Conservation (phyloP, 2,113 vertebrate genomes). For the Equus quagga region DNA sequence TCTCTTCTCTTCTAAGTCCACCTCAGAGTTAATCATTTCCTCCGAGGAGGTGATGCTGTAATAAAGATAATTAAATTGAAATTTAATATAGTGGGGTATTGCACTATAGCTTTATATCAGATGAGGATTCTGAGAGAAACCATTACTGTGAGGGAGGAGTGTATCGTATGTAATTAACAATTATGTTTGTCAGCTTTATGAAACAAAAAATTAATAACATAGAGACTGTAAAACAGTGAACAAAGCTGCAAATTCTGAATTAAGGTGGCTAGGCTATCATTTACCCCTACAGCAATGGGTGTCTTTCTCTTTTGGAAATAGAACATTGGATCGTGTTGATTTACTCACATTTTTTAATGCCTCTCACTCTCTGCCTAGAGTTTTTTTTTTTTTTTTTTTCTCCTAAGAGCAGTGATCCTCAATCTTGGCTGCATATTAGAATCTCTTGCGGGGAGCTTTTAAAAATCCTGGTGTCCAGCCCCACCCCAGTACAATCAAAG, state of each 20-base stretch:
- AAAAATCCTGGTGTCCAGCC: background rate
- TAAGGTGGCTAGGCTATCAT: constrained; percentile 11
- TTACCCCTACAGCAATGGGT: background rate
- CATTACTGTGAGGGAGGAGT: constrained; percentile 70
- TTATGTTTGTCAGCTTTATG: constrained; percentile 82
- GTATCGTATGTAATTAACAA: constrained; percentile 74
- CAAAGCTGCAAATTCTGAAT: constrained; percentile 60
- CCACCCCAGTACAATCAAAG: background rate
- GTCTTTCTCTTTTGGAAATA: background rate
- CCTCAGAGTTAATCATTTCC: constrained; percentile 81
- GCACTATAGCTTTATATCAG: constrained; percentile 74
- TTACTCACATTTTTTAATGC: background rate
- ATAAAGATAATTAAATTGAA: constrained; percentile 85
- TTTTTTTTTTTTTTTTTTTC: background rate
- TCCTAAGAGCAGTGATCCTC: background rate
- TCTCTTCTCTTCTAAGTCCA: constrained; percentile 72
- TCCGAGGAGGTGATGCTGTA: constrained; percentile 76
- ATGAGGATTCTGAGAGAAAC: constrained; percentile 76
- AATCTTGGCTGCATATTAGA: background rate
- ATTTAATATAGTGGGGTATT: constrained; percentile 79
- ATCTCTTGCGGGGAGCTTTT: background rate
- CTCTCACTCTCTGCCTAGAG: background rate
- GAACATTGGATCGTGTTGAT: background rate
- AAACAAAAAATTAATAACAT: constrained; percentile 79
- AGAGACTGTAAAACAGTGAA: constrained; percentile 60